These are phyloP conservation scores for Falco novaeseelandiae DNA, from an alignment of 2,797 vertebrate species.

Conservation along the genomic window DNA sequence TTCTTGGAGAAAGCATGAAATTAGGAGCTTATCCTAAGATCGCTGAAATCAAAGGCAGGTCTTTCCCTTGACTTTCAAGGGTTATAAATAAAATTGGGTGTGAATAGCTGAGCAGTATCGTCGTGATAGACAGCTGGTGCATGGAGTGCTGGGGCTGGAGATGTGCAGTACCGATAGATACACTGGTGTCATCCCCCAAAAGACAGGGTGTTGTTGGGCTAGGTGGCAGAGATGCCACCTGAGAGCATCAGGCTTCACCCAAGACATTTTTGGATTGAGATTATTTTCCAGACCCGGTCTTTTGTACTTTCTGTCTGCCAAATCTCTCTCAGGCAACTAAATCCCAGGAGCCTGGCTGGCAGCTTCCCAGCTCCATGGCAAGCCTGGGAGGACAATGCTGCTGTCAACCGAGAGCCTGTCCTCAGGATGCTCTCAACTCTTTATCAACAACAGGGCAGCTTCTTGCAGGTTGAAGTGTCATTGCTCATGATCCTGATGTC, in stretches of 20 bases:
- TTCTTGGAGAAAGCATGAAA: background rate
- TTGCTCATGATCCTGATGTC: background rate
- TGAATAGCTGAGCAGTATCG: background rate
- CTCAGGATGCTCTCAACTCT: background rate
- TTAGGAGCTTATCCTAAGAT: background rate
- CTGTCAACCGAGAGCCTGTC: too few species aligned
- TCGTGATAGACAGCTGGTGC: background rate
- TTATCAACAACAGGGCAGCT: background rate
- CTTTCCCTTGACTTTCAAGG: background rate
- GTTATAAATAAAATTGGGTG: background rate
- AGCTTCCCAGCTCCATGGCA: background rate
- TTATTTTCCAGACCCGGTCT: background rate
- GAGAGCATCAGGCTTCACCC: background rate
- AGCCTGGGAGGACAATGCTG: background rate
- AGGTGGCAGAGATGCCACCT: background rate
- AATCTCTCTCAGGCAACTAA: background rate
- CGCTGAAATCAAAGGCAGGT: background rate
- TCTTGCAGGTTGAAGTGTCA: background rate
- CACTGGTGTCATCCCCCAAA: background rate
- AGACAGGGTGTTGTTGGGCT: background rate
- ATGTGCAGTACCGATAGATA: background rate
- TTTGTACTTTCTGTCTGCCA: background rate
- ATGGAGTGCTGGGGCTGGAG: background rate
- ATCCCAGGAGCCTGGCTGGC: accelerated
- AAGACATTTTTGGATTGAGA: background rate